phyloP scores from a whole-genome alignment of 2,797 vertebrate species.

The Sus cebifrons region DNA sequence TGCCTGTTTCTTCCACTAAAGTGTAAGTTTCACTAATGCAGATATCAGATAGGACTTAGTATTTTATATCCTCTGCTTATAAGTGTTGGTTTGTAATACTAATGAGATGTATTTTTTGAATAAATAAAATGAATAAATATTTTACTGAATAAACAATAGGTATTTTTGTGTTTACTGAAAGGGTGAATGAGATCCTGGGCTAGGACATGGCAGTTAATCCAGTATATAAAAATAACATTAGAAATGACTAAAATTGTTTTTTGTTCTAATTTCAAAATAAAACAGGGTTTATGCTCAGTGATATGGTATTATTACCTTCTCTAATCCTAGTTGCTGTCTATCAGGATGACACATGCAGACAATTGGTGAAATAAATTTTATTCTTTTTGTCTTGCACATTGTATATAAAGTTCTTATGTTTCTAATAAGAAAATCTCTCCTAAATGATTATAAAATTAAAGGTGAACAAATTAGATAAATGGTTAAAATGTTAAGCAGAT shows the following conservation, averaged over 20 bases:
- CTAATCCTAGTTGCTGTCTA: not conserved
- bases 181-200: not conserved
- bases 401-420: not conserved
- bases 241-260: not conserved
- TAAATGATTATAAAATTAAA: not conserved
- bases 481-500: not conserved
- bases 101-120: not conserved
- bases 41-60: not conserved
- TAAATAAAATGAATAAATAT: not conserved
- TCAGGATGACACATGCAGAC: not conserved
- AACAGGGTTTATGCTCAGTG: not conserved
- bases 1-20: slow-evolving; percentile 1
- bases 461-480: not conserved
- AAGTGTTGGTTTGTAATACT: not conserved
- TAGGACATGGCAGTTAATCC: not conserved
- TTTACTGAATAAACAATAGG: not conserved
- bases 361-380: not conserved
- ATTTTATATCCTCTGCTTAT: not conserved
- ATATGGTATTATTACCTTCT: not conserved
- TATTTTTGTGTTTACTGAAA: not conserved
- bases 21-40: not conserved
- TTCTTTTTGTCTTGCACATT: slow-evolving; percentile 24
- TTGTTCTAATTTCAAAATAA: not conserved
- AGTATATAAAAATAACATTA: not conserved
- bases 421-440: not conserved